Conservation (phyloP, 2,797 vertebrate genomes). For the Lepidocolaptes lacrymiger region DNA sequence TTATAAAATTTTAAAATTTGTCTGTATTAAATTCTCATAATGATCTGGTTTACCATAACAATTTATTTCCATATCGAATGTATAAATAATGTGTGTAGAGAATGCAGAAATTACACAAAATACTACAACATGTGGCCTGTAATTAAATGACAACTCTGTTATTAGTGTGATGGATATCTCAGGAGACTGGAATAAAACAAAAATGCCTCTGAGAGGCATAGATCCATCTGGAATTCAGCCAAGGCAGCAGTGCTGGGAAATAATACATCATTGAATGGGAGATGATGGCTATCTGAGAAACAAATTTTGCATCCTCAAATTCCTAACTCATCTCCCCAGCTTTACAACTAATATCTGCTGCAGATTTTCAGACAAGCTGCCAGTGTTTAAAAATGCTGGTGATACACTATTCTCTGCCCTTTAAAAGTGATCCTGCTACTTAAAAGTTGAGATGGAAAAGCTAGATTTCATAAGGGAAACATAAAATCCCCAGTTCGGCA, state of each 20-base stretch:
- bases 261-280: not conserved
- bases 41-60: not conserved
- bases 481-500: not conserved
- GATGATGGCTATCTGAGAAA: not conserved
- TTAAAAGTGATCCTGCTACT: not conserved
- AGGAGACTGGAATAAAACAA: not conserved
- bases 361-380: not conserved
- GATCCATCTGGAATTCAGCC: constrained; percentile 1
- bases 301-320: not conserved
- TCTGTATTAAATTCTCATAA: not conserved
- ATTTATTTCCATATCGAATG: not conserved
- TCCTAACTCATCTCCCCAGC: not conserved
- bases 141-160: not conserved
- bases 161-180: not conserved
- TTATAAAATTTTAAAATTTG: not conserved
- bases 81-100: not conserved
- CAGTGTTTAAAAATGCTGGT: not conserved
- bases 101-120: not conserved
- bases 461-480: not conserved
- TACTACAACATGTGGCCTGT: not conserved
- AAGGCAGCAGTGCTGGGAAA: not conserved
- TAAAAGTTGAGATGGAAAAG: not conserved
- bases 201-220: not conserved
- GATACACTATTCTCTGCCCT: not conserved
- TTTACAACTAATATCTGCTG: not conserved